These are phyloP conservation scores for Pseudomyrmex gracilis DNA, from an alignment of 1,140 invertebrate genomes.

Conservation along the genomic window DNA sequence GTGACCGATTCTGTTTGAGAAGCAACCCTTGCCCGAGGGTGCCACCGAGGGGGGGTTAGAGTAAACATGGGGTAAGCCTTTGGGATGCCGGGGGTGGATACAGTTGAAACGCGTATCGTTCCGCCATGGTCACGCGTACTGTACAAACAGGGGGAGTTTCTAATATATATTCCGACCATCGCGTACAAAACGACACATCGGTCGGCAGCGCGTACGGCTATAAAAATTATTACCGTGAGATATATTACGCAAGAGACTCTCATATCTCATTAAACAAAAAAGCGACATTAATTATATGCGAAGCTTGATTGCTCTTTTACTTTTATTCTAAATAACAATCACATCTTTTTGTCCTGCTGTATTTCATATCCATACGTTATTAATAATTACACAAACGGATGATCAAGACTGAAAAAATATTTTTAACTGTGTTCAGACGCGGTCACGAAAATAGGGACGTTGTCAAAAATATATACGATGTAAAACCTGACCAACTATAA, in stretches of 20 bases:
- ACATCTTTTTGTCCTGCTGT: too few relatives aligned
- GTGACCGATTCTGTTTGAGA: slow-evolving; percentile 83
- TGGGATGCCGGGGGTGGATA: slow-evolving; percentile 73
- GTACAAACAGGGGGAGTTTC: slow-evolving; percentile 82
- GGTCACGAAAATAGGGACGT: neutral
- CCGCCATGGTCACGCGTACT: slow-evolving; percentile 82
- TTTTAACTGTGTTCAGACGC: neutral
- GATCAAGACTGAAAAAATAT: neutral
- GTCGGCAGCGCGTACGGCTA: slow-evolving; percentile 1
- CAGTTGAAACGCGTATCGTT: slow-evolving; percentile 82
- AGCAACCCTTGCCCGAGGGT: slow-evolving; percentile 81
- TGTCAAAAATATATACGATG: neutral
- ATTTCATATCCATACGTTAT: neutral
- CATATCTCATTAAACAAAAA: too few relatives aligned
- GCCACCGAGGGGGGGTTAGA: slow-evolving; percentile 77
- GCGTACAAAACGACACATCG: slow-evolving; percentile 27
- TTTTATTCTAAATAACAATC: too few relatives aligned
- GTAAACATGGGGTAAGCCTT: slow-evolving; percentile 79
- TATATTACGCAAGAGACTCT: neutral
- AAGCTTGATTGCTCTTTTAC: too few relatives aligned
- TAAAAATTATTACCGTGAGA: slow-evolving; percentile 49
- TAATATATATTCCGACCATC: slow-evolving; percentile 78
- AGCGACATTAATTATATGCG: too few relatives aligned
- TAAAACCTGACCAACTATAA: neutral
- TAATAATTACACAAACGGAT: neutral